A percentile compares a stretch with the other conserved stretches of the same genome.
These are phyloP conservation scores for Arenaria interpres DNA, from an alignment of 2,113 vertebrate genomes.

Conservation along the genomic window DNA sequence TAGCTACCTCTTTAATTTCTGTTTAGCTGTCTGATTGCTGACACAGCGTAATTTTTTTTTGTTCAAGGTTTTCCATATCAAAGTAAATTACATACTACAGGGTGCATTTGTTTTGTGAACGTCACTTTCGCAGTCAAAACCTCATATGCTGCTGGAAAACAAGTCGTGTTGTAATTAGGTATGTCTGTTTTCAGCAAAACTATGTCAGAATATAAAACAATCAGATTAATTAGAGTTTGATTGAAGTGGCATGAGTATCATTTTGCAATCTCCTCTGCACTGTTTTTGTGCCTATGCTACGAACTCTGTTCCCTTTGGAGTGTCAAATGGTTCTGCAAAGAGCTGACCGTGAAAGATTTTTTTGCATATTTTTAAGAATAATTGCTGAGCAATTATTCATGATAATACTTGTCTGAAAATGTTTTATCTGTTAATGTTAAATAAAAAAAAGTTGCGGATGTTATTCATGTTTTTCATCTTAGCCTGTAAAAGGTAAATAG, in stretches of 20 bases:
- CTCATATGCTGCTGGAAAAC: slow-evolving; percentile 26
- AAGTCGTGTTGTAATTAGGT: slow-evolving; percentile 46
- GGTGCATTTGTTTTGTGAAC: slow-evolving; percentile 12
- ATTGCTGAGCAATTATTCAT: not conserved
- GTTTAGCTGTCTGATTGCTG: slow-evolving; percentile 26
- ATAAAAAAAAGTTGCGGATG: accelerated
- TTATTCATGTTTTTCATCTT: not conserved
- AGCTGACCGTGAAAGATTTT: not conserved
- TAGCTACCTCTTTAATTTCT: not conserved
- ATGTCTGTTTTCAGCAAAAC: slow-evolving; percentile 44
- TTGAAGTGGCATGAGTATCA: slow-evolving; percentile 21
- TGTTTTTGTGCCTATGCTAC: not conserved
- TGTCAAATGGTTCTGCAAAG: not conserved
- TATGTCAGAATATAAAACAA: slow-evolving; percentile 30
- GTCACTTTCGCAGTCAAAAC: not conserved
- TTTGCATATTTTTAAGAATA: not conserved
- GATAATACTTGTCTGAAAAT: not conserved
- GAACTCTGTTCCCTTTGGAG: not conserved
- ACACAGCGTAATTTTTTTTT: not conserved
- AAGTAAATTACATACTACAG: slow-evolving; percentile 13
- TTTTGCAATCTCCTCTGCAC: not conserved
- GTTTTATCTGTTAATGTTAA: not conserved
- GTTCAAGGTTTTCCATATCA: slow-evolving; percentile 9
- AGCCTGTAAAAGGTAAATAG: not conserved
- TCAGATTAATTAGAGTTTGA: slow-evolving; percentile 48